A percentile compares a stretch with the other conserved stretches of the same genome.
Conservation (phyloP, 2,797 vertebrate genomes). For the Threskiornis aethiopicus region DNA sequence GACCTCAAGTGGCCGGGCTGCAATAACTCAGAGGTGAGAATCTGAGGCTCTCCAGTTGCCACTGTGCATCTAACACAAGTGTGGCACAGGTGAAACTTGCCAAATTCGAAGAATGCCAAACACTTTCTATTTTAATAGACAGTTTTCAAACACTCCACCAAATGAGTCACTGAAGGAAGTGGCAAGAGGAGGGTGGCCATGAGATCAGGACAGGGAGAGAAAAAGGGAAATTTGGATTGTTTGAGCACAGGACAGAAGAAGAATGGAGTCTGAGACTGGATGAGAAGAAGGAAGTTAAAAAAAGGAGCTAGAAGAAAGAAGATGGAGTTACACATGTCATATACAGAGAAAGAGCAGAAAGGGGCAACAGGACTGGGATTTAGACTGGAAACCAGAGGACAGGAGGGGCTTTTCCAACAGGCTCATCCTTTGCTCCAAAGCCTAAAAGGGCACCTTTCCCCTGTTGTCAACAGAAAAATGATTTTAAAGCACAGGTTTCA, state of each 20-base stretch:
- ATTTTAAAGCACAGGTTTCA: background rate
- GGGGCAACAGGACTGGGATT: background rate
- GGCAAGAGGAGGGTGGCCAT: background rate
- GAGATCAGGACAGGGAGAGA: background rate
- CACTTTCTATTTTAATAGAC: background rate
- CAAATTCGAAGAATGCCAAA: background rate
- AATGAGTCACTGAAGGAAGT: background rate
- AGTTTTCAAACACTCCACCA: background rate
- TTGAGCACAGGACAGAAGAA: background rate
- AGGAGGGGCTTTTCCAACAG: background rate
- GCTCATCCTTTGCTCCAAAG: background rate
- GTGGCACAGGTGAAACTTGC: background rate
- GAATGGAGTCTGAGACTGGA: background rate
- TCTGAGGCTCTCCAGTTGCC: background rate
- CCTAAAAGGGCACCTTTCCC: background rate
- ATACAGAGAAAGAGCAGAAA: background rate
- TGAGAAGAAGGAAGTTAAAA: background rate
- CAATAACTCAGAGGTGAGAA: background rate
- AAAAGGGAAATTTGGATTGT: background rate
- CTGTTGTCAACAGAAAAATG: background rate
- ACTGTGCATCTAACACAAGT: background rate
- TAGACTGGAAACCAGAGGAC: background rate
- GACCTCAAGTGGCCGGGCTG: background rate
- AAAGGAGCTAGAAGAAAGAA: background rate
- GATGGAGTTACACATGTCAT: accelerated